Conservation (phyloP, 2,113 vertebrate species). For the Vulpes lagopus region DNA sequence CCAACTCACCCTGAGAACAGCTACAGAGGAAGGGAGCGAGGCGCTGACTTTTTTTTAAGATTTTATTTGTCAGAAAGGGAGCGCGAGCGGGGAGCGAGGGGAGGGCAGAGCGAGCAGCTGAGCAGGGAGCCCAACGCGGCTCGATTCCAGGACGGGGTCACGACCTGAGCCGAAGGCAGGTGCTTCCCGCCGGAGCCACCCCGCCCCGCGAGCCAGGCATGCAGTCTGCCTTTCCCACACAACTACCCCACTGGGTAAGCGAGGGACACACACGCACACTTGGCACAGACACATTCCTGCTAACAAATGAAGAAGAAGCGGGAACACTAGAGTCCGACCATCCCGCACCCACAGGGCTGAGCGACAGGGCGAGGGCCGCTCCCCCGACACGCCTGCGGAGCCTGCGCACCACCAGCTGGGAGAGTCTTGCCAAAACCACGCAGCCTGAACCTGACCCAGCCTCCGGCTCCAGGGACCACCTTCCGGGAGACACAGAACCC, state of each 20-base stretch:
- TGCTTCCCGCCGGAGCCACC: too few species aligned
- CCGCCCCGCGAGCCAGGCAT: too few species aligned
- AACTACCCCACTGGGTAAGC: neutral
- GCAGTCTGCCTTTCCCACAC: neutral
- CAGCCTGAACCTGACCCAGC: neutral
- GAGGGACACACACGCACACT: neutral
- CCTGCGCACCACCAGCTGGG: rapidly evolving
- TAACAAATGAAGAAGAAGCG: neutral
- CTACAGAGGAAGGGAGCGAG: neutral
- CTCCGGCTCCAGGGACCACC: neutral
- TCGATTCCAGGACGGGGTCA: too few species aligned
- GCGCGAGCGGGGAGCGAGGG: too few species aligned
- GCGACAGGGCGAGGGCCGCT: neutral
- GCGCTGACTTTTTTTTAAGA: too few species aligned
- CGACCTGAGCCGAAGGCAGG: too few species aligned
- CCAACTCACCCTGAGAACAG: neutral
- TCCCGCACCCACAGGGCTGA: neutral
- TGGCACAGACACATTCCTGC: neutral
- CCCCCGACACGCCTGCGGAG: neutral
- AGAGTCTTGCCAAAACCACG: neutral
- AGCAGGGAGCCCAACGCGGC: too few species aligned
- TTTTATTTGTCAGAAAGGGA: too few species aligned
- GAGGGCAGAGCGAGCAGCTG: too few species aligned
- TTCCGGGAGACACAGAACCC: neutral
- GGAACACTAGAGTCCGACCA: neutral